Percentiles rank a stretch among this genome's conserved stretches.
Evolutionary conservation across 2,888 invertebrate genomes (phyloP).

Genomic region (Mamestra brassicae): DNA sequence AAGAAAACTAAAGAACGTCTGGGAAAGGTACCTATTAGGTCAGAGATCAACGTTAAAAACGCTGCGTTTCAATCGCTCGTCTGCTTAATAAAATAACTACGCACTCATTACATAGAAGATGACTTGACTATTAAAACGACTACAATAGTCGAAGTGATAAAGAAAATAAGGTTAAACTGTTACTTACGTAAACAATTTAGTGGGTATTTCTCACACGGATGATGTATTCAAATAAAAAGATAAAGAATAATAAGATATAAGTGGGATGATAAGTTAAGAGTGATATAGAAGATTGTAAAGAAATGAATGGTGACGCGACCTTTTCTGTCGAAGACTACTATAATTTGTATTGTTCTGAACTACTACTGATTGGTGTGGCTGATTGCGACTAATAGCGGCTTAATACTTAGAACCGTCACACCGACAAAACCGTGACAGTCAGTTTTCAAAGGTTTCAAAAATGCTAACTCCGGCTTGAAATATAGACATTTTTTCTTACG

Average conservation of each 20-base stretch:
- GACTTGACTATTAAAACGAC: constrained; percentile 27
- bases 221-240: constrained; percentile 11
- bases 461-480: not conserved
- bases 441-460: not conserved
- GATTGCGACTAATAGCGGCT: not conserved
- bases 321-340: not conserved
- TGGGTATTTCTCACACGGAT: constrained; percentile 27
- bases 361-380: not conserved
- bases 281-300: not conserved
- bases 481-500: not conserved
- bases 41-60: constrained; percentile 8
- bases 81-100: constrained; percentile 5
- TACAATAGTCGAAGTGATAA: constrained; percentile 35
- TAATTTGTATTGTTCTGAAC: not conserved
- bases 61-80: constrained; percentile 23
- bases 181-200: constrained; percentile 45
- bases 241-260: constrained; percentile 9
- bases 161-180: constrained; percentile 43
- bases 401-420: not conserved
- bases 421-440: too few species aligned
- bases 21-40: too few species aligned
- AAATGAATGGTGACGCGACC: not conserved
- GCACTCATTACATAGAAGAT: constrained; percentile 33
- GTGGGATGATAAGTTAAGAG: not conserved
- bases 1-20: not conserved